Evolutionary conservation across 2,797 vertebrate genomes (phyloP).

Genomic region (Pogoniulus pusillus): DNA sequence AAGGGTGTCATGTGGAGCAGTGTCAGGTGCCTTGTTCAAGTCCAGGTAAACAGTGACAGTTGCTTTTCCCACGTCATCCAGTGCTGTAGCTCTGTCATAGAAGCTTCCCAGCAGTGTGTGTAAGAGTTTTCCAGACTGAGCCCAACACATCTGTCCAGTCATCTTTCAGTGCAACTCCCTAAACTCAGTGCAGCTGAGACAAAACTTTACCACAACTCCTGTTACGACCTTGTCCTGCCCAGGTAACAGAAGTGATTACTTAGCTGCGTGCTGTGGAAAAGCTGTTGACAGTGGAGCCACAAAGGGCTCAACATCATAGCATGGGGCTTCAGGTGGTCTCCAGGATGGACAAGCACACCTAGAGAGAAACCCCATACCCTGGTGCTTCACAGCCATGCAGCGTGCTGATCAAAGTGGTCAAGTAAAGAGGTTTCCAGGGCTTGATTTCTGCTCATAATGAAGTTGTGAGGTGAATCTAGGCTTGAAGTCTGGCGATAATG

Average conservation of each 20-base stretch:
- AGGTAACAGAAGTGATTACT: neutral
- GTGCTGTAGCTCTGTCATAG: no score
- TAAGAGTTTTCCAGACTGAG: neutral
- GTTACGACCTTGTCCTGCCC: neutral
- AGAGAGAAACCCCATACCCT: neutral
- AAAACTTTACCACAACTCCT: neutral
- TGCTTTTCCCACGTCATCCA: no score
- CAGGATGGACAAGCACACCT: neutral
- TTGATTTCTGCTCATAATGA: neutral
- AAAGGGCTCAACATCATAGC: accelerated
- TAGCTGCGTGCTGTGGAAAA: neutral
- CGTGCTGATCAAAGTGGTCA: neutral
- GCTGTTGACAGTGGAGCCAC: neutral
- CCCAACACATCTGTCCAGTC: neutral
- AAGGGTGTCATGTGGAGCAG: no score
- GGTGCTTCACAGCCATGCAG: neutral
- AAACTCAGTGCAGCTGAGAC: neutral
- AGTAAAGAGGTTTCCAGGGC: neutral
- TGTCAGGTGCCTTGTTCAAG: no score
- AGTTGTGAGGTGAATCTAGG: neutral
- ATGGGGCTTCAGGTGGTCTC: neutral
- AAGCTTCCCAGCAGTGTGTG: neutral
- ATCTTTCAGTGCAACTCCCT: neutral
- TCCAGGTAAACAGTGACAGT: no score
- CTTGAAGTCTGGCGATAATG: neutral